A percentile compares a stretch with the other conserved stretches of the same genome.
phyloP scores from a whole-genome alignment of 2,888 invertebrate species.

The Andrena chrysosceles region DNA sequence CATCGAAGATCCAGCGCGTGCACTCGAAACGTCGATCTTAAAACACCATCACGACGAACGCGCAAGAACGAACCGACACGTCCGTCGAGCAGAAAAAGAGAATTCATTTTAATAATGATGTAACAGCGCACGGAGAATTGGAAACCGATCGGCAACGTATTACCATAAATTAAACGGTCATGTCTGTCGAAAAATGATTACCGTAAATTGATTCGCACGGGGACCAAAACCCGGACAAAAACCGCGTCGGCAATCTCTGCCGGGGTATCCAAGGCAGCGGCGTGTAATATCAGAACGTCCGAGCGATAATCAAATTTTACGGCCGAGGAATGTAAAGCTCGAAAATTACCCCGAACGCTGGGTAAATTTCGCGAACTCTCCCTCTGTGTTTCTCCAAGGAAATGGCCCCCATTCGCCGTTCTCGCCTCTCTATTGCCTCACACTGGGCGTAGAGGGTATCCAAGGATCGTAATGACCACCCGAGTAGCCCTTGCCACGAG shows the following conservation, averaged over 20 bases:
- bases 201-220: constrained; percentile 48
- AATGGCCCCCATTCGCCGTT: not conserved
- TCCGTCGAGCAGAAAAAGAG: constrained; percentile 4
- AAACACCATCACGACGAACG: constrained; percentile 3
- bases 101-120: constrained; percentile 29
- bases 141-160: constrained; percentile 33
- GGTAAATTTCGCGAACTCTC: constrained; percentile 1
- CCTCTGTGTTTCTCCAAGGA: not conserved
- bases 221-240: constrained; percentile 11
- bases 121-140: constrained; percentile 9
- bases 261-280: constrained; percentile 15
- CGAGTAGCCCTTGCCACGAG: constrained; percentile 18
- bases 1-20: not conserved
- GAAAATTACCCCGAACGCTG: constrained; percentile 32
- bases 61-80: not conserved
- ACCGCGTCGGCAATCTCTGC: constrained; percentile 7
- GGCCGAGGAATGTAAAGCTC: constrained; percentile 30
- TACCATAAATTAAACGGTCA: constrained; percentile 51
- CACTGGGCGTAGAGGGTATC: constrained; percentile 7
- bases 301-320: constrained; percentile 52
- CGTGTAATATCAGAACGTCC: constrained; percentile 45
- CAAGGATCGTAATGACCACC: constrained; percentile 17
- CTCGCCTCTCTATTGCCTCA: constrained; percentile 7
- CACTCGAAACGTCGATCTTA: not conserved
- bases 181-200: constrained; percentile 44